Evolutionary conservation across 2,113 vertebrate genomes (phyloP), one percentile per base, ranked within the genome.

Genomic region (Calyptomena viridis): DNA sequence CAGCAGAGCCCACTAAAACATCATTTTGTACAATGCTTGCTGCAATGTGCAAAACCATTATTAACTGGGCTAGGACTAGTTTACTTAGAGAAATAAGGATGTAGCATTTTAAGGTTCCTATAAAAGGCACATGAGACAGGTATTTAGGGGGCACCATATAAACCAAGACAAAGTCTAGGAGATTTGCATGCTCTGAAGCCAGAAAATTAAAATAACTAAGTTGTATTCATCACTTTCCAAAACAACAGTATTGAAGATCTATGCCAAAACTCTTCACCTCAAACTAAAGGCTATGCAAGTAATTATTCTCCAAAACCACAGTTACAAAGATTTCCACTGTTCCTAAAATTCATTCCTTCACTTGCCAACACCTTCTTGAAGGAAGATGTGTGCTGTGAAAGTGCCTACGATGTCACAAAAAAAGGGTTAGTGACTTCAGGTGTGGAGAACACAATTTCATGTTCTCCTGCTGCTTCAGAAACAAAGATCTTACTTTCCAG

Each of bases 1-100:
- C 46, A 66, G 49, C 18, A 71, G 13, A 44, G 6, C 28, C 4
- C 19, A 49, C 64, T 24, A 37, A 88, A 80, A 58, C 8, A 53
- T 0, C 2, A 22, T 2, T 2, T 1, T 28, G 13, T 11, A 56
- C 39, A 39, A 44, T 3, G 5, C 28, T 7, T 53, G 27, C 13
- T 60, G 73, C 60, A 72, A 37, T 4, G 16, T 18, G 8, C 49
- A 91, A 64, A 71, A 23, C 20, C 37, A 31, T 18, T 28, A n/a
- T 8, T 42, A 71, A 50, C 27, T 35, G 20, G n/a, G 14, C 37
- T 40, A 62, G 23, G 18, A 23, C 46, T 53, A 42, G 14, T 17
- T 63, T 47, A 46, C n/a, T 58, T 20, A 6, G 14, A 31, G 15
- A 81, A 67, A 23, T 22, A 71, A 47, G 85, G 25, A 85, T 5